A percentile compares a stretch with the other conserved stretches of the same genome.
Conservation (phyloP, 2,113 vertebrate genomes). For the Malurus alboscapulatus region DNA sequence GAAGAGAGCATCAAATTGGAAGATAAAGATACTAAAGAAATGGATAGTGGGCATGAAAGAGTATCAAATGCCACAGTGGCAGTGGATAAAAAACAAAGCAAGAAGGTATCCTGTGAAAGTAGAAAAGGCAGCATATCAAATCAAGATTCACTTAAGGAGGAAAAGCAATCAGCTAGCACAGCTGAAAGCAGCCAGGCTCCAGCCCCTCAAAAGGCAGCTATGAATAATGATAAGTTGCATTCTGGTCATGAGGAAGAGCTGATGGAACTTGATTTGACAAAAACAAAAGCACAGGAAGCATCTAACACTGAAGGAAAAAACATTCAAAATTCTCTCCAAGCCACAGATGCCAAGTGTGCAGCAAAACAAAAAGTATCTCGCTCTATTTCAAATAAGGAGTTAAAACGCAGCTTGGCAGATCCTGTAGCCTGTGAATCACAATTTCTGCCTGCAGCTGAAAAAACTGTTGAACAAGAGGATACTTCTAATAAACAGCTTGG, state of each 20-base stretch:
- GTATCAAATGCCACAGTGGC: neutral
- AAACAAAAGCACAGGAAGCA: constrained; percentile 6
- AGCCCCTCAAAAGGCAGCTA: constrained; percentile 26
- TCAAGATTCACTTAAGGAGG: constrained; percentile 56
- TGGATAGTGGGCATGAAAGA: constrained; percentile 62
- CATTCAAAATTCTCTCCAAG: neutral
- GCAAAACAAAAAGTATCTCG: constrained; percentile 29
- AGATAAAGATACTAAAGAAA: constrained; percentile 72
- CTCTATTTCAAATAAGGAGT: constrained; percentile 10
- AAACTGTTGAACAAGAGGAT: constrained; percentile 44
- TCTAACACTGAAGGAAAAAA: neutral
- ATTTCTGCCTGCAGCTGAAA: constrained; percentile 38
- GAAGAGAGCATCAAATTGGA: constrained; percentile 77
- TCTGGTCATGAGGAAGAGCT: constrained; percentile 36
- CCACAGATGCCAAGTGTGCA: constrained; percentile 1
- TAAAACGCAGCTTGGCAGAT: constrained; percentile 9
- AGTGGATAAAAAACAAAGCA: constrained; percentile 69
- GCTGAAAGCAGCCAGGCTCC: neutral
- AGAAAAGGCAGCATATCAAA: constrained; percentile 55
- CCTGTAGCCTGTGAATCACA: neutral
- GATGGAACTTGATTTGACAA: constrained; percentile 57
- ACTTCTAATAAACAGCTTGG: constrained; percentile 41
- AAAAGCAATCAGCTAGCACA: constrained; percentile 30
- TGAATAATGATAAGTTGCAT: neutral
- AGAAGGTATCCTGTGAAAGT: constrained; percentile 55